Base-by-base conservation (phyloP, 92 coral and sea anemone genomes). In the Palythoa heliodiscus region DNA sequence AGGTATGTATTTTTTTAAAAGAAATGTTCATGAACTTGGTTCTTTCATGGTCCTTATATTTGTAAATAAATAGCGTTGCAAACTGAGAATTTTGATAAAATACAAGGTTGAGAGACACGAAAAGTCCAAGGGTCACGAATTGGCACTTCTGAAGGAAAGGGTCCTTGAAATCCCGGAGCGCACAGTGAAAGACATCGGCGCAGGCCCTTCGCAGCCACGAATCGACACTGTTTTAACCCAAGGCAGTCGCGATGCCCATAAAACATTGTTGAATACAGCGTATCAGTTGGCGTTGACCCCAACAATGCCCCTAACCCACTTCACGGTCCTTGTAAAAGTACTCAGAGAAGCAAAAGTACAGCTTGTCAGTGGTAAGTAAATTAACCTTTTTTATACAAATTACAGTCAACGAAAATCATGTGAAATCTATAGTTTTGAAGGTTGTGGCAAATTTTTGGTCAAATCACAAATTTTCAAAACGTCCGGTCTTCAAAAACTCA, bases 311-410 rank as follows among this genome's bases (percentile, higher is more conserved):
- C 75, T 24, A 1, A 60, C 8, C 75, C 84, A 53, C 22, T 79
- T 60, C 23, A 6, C 75, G 5, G 75, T 79, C 74, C 84, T 79
- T 25, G 50, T 79, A 17, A 79, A 79, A 79, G 73, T 60, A 7
- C 52, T 79, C 22, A 6, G 29, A 79, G 52, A 79, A 6, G 84
- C 84, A 14, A 61, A 61, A 79, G 84, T 60, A 4, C 71, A 79
- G 84, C 24, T 79, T 8, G 12, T 79, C 52, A 38, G 23, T 16
- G 83, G 66, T 50, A 50, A 50, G 63, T 55, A 12, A 55, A n/a
- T n/a, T n/a, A n/a, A n/a, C n/a, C n/a, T 17, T 55, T 7, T 67
- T 11, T 0, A 2, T 20, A 9, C 40, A 24, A 7, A 1, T 67
- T 67, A 20, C 38, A 11, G 24, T 22, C 15, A n/a, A n/a, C n/a